Conservation (phyloP, 1,140 invertebrate genomes). For the Drosophila orena region DNA sequence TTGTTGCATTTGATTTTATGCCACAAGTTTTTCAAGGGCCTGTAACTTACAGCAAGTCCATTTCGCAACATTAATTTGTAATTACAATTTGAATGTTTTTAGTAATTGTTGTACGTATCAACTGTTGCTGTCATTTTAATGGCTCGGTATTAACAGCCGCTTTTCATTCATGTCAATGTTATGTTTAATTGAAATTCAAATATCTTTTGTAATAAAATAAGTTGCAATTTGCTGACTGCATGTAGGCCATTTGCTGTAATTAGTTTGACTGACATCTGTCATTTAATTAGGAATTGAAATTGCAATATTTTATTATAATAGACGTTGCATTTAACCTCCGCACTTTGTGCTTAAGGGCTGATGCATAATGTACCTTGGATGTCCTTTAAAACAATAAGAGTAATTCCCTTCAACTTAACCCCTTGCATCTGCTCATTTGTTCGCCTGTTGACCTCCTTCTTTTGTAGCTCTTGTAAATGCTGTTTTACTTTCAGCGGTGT, state of each 20-base stretch:
- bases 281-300: background rate
- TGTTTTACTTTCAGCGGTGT: conserved; percentile 30
- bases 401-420: conserved; percentile 43
- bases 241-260: too few relatives aligned
- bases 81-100: conserved; percentile 9
- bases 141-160: background rate
- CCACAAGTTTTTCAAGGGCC: background rate
- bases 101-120: background rate
- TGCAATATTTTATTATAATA: background rate
- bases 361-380: background rate
- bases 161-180: background rate
- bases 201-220: background rate
- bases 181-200: background rate
- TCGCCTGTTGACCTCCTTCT: conserved; percentile 65
- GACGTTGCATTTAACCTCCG: background rate
- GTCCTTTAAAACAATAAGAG: conserved; percentile 22
- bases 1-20: background rate
- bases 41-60: conserved; percentile 4
- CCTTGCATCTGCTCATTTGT: conserved; percentile 38
- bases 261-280: background rate
- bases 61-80: conserved; percentile 18
- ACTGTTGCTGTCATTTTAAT: conserved; percentile 1
- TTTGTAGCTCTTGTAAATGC: conserved; percentile 13
- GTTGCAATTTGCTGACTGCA: background rate
- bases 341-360: background rate